Base-by-base conservation (phyloP, 2,113 vertebrate genomes). In the Salvelinus alpinus region DNA sequence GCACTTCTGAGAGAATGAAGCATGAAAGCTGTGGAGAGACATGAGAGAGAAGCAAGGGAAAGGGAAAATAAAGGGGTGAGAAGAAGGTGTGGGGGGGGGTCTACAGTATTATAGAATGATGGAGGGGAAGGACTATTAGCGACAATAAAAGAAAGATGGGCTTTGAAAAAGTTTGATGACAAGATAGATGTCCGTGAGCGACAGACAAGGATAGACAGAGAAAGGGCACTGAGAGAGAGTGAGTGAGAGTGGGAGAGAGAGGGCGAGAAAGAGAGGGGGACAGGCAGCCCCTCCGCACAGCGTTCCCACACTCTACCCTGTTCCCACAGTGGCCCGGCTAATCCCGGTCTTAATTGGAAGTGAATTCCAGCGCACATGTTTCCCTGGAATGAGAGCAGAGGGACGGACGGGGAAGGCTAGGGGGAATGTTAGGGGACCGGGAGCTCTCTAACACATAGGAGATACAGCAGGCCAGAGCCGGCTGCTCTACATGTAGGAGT, bases 261-360 rank as follows among this genome's bases (percentile, higher is more conserved):
- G 59, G 24, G 79, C 70, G 86, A 88, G 72, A 14, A 51, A 68
- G 69, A 18, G 67, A 18, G 66, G 22, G 51, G 11, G 51, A 88
- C 71, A 85, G 73, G 86, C 88, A 83, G 88, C 70, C 81, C 78
- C 78, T 85, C 74, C 71, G 85, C 16, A 34, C 66, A 20, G 31
- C 85, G 88, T 94, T 94, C 93, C 92, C 93, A 93, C 93, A 93
- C 92, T 94, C 89, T 5, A 62, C 80, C 78, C 77, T 67, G 89
- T 93, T 94, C 92, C 91, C 92, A 94, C 91, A 93, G 87, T 89
- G 86, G 86, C 85, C 89, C 81, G 69, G 86, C 84, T 94, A 94
- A 94, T 94, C 93, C 93, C 91, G 90, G 92, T 92, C 92, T 92
- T 93, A 93, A 93, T 94, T 94, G 91, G 93, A 89, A 90, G 88